Base-by-base conservation (phyloP, 2,113 vertebrate genomes). In the Setophaga petechia region DNA sequence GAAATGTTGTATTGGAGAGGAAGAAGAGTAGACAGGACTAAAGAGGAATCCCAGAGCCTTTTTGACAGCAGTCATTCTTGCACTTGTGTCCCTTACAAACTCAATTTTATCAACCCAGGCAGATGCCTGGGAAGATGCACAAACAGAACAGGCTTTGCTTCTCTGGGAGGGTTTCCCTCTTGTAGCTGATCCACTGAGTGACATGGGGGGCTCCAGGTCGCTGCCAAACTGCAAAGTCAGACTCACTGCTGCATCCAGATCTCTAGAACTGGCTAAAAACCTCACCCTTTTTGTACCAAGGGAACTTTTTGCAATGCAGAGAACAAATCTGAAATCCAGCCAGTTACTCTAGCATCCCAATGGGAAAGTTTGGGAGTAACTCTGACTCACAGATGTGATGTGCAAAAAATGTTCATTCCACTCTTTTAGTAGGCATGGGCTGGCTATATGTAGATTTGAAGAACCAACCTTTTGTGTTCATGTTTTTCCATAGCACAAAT, bases 141-240 rank as follows among this genome's bases (percentile, higher is more conserved):
- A 41, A 44, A 22, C n/a, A 49, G 27, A 59, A 11, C 7, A 54
- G n/a, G 7, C 33, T 78, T 43, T 10, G 0, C 39, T 80, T 9
- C 47, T 68, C 11, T 44, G 7, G 21, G 16, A 59, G 51, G 12
- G 8, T 30, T 35, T 67, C 9, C 12, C 3, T 33, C 7, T 59
- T 46, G 24, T 11, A 25, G 25, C 30, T 73, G 47, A 16, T 31
- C 41, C 0, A 0, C 15, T 17, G 15, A 6, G 23, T 63, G 55
- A 28, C 5, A 0, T 0, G 2, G 12, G 2, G 2, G 8, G 1
- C 6, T 33, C 17, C 65, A 59, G 25, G 16, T 35, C 73, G 19
- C 63, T 92, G 51, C 28, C 1, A 2, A 44, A 46, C 51, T 54
- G 21, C 31, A 43, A 41, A 49, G 2, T 17, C 1, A 0, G 31